These are phyloP conservation scores for Nipponia nippon DNA, from an alignment of 2,113 vertebrate species.

Conservation along the genomic window DNA sequence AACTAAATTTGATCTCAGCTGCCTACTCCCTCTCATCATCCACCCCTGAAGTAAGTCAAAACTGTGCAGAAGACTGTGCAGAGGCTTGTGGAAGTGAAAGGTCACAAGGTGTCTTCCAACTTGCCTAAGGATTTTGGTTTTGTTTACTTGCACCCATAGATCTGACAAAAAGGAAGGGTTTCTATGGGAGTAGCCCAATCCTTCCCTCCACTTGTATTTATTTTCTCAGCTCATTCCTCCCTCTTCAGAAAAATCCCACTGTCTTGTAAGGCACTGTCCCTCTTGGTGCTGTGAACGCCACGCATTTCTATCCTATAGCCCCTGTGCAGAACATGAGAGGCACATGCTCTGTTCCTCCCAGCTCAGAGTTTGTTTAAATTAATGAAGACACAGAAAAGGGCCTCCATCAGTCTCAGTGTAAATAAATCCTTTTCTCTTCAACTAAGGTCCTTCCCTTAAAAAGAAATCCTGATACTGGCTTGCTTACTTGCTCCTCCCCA, in stretches of 20 bases:
- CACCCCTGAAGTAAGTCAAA: not conserved
- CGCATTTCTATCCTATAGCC: rapidly evolving
- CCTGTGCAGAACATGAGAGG: not conserved
- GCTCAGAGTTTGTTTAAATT: conserved; percentile 6
- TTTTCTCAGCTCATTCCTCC: not conserved
- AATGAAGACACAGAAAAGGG: not conserved
- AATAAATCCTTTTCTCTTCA: conserved; percentile 1
- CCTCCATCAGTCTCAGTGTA: not conserved
- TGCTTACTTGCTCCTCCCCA: not conserved
- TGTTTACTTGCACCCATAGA: not conserved
- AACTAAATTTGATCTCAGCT: not conserved
- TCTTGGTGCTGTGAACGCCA: not conserved
- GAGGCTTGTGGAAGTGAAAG: not conserved
- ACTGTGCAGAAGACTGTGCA: not conserved
- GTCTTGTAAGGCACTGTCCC: not conserved
- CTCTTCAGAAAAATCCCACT: not conserved
- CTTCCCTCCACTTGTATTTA: not conserved
- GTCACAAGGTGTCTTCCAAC: not conserved
- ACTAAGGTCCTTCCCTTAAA: not conserved
- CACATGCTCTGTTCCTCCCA: not conserved
- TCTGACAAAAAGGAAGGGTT: not conserved
- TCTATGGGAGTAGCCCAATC: not conserved
- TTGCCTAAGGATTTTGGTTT: not conserved
- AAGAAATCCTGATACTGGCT: not conserved
- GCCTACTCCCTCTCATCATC: not conserved